Evolutionary conservation across 2,888 invertebrate species (phyloP).

Genomic region (Flabesymbios commensalis): DNA sequence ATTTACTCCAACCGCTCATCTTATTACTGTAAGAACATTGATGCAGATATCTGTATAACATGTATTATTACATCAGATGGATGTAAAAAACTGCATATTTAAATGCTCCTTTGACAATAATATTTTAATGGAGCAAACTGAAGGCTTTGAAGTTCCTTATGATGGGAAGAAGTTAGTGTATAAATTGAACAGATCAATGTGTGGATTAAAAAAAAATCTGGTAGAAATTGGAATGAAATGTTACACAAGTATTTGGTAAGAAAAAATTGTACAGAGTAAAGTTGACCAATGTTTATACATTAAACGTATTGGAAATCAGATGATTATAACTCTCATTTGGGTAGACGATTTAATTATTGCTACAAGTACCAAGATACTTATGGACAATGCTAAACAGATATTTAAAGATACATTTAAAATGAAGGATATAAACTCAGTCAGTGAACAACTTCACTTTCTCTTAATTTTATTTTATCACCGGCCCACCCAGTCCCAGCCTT

Average conservation of each 20-base stretch:
- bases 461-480: no score
- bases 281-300: slow-evolving; percentile 4
- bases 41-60: slow-evolving; percentile 30
- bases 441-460: no score
- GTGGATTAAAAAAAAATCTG: slow-evolving; percentile 33
- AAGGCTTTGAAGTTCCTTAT: slow-evolving; percentile 18
- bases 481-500: no score
- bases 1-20: slow-evolving; percentile 33
- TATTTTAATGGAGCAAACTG: slow-evolving; percentile 30
- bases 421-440: slow-evolving; percentile 30
- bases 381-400: background rate
- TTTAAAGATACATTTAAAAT: slow-evolving; percentile 20
- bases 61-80: slow-evolving; percentile 31
- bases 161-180: slow-evolving; percentile 17
- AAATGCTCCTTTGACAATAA: slow-evolving; percentile 32
- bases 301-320: background rate
- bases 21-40: slow-evolving; percentile 26
- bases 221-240: slow-evolving; percentile 31
- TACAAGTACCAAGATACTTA: background rate
- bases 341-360: slow-evolving; percentile 7
- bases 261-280: background rate
- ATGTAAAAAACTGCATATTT: slow-evolving; percentile 32
- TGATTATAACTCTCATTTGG: background rate
- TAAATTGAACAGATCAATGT: slow-evolving; percentile 30
- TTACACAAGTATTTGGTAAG: slow-evolving; percentile 17